A percentile compares a stretch with the other conserved stretches of the same genome.
Evolutionary conservation across 2,797 vertebrate genomes (phyloP).

Genomic region (Hydrocynus forskahlii): DNA sequence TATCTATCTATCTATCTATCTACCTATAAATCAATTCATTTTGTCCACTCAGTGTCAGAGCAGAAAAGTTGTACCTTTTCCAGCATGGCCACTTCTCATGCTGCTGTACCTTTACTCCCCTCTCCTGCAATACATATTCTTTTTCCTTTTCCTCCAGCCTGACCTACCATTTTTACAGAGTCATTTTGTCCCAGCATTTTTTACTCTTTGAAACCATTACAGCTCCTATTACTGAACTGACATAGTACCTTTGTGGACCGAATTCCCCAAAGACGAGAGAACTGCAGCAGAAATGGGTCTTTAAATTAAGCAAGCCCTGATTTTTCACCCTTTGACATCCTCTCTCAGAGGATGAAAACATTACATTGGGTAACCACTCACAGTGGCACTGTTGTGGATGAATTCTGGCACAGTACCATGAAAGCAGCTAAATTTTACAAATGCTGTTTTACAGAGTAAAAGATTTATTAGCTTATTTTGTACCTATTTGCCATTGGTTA

Average conservation of each 20-base stretch:
- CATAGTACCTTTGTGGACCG: constrained; percentile 59
- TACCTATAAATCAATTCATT: neutral
- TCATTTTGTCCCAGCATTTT: constrained; percentile 15
- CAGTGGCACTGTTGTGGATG: neutral
- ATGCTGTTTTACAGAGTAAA: constrained; percentile 11
- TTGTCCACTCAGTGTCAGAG: neutral
- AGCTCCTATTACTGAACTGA: constrained; percentile 52
- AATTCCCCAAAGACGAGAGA: constrained; percentile 59
- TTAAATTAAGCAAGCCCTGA: constrained; percentile 38
- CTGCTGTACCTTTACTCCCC: neutral
- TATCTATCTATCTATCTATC: neutral
- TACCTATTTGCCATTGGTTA: neutral
- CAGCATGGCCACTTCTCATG: constrained; percentile 13
- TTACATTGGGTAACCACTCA: neutral
- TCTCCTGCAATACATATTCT: constrained; percentile 3
- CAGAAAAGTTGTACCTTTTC: neutral
- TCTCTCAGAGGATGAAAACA: constrained; percentile 23
- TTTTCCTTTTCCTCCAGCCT: constrained; percentile 19
- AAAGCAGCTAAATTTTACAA: neutral
- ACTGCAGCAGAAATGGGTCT: constrained; percentile 40
- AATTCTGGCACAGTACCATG: neutral
- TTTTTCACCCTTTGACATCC: constrained; percentile 38
- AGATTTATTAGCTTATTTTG: constrained; percentile 17
- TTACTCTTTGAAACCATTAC: constrained; percentile 40
- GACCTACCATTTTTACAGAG: constrained; percentile 32